These are phyloP conservation scores for Neodiprion pinetum DNA, from an alignment of 1,140 invertebrate genomes.

Conservation along the genomic window DNA sequence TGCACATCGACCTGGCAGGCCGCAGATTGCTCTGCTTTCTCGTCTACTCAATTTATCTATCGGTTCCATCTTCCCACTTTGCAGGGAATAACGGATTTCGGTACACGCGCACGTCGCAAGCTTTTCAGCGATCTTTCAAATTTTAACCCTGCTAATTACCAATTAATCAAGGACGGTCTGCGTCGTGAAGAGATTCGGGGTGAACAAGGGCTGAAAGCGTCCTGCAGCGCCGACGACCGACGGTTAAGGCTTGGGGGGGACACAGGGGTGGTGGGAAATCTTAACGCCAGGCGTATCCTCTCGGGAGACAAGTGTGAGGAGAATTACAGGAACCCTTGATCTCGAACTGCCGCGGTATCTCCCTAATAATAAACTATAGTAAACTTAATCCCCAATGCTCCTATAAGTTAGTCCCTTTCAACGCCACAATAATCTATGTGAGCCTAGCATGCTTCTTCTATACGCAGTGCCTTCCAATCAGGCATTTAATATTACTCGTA, in stretches of 20 bases:
- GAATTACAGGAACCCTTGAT: constrained; percentile 60
- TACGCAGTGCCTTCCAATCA: neutral
- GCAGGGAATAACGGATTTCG: neutral
- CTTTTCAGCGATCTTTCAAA: too few relatives aligned
- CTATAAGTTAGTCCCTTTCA: constrained; percentile 64
- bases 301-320: constrained; percentile 54
- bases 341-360: constrained; percentile 57
- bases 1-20: constrained; percentile 1
- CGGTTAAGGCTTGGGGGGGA: neutral
- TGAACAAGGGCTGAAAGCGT: too few relatives aligned
- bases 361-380: constrained; percentile 62
- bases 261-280: constrained; percentile 41
- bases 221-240: too few relatives aligned
- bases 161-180: too few relatives aligned
- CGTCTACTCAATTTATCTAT: constrained; percentile 5
- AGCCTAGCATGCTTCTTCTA: constrained; percentile 44
- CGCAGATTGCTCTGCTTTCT: constrained; percentile 4
- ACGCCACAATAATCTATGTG: constrained; percentile 57
- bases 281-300: constrained; percentile 57
- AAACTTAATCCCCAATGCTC: constrained; percentile 58
- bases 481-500: too few relatives aligned
- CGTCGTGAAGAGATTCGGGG: too few relatives aligned
- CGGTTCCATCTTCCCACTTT: constrained; percentile 2
- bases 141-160: too few relatives aligned
- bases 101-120: too few relatives aligned